phyloP scores from a whole-genome alignment of 2,113 vertebrate genomes.

The Azemiops feae region DNA sequence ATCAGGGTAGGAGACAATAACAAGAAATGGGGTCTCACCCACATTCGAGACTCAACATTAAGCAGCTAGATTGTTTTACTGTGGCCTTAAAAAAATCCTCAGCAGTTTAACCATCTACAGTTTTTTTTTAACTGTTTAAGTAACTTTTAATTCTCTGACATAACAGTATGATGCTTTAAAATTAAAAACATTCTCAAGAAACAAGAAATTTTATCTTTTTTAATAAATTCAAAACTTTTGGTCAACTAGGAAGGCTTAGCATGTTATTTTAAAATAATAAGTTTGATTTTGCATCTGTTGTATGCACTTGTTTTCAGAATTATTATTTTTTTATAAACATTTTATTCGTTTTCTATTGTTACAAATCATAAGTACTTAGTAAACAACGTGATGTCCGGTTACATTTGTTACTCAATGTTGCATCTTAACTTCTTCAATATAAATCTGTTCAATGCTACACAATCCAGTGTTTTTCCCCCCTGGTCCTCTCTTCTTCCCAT shows the following conservation, averaged over 20 bases:
- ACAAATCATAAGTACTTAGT: too few species aligned
- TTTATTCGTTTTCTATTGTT: too few species aligned
- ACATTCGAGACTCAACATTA: background rate
- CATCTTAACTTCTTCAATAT: too few species aligned
- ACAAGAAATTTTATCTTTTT: background rate
- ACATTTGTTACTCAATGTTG: too few species aligned
- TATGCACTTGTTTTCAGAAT: slow-evolving; percentile 70
- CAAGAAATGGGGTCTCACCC: background rate
- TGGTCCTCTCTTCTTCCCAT: too few species aligned
- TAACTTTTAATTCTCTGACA: background rate
- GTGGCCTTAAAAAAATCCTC: background rate
- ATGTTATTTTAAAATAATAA: background rate
- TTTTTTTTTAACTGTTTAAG: background rate
- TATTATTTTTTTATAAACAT: slow-evolving; percentile 40
- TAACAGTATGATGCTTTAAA: background rate
- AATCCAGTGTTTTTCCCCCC: too few species aligned
- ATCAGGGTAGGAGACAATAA: background rate
- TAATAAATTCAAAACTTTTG: background rate
- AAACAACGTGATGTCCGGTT: too few species aligned
- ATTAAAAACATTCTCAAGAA: background rate
- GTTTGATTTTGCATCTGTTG: background rate
- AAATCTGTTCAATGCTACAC: too few species aligned
- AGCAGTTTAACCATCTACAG: background rate
- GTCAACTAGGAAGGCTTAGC: background rate
- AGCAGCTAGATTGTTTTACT: background rate